Evolutionary conservation across 2,797 vertebrate species (phyloP).

Genomic region (Pelochelys cantorii): DNA sequence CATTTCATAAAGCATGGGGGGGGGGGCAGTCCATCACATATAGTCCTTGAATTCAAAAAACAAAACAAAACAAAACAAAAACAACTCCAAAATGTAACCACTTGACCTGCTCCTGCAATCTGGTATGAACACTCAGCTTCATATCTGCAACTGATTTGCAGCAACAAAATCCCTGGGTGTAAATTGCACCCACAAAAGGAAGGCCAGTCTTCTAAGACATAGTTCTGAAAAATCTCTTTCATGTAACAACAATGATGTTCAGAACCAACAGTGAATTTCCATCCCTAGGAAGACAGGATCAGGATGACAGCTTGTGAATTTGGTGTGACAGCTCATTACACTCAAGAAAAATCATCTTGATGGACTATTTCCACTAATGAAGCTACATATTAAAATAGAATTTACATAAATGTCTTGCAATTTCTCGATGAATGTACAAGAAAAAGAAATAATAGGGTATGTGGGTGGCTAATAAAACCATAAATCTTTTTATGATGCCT

Average conservation of each 20-base stretch:
- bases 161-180: neutral
- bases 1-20: too few species aligned
- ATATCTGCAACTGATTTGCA: neutral
- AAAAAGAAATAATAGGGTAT: neutral
- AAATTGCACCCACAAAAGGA: neutral
- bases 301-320: neutral
- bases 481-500: neutral
- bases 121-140: neutral
- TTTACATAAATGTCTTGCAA: fast-evolving
- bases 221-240: neutral
- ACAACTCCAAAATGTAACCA: neutral
- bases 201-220: neutral
- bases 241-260: neutral
- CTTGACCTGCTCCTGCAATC: neutral
- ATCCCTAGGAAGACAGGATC: neutral
- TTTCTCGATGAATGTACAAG: neutral
- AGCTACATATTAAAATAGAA: neutral
- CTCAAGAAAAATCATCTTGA: neutral
- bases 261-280: neutral
- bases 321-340: neutral
- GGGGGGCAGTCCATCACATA: too few species aligned
- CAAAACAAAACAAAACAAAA: neutral
- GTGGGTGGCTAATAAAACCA: neutral
- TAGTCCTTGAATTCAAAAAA: too few species aligned
- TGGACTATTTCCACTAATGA: neutral